Evolutionary conservation across 2,113 vertebrate species (phyloP).

Genomic region (Gnathonemus longibarbis): DNA sequence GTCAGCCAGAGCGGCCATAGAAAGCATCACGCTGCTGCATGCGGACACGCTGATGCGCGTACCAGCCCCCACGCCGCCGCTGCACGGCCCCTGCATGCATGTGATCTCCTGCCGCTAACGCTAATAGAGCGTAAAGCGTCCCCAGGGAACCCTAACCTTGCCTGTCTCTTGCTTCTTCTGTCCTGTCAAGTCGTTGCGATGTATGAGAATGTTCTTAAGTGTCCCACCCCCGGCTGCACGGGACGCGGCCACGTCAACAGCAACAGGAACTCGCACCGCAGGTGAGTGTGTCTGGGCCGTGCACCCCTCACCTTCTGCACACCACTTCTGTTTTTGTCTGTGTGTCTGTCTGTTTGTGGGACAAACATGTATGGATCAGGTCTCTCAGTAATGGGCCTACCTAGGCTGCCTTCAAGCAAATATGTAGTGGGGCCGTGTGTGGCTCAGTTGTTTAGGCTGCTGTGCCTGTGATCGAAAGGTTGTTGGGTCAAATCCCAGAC

Average conservation of each 20-base stretch:
- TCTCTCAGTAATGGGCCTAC: background rate
- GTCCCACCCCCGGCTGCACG: conserved; percentile 98
- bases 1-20: background rate
- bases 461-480: background rate
- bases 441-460: background rate
- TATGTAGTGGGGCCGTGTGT: background rate
- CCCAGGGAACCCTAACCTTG: conserved; percentile 58
- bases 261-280: conserved; percentile 99
- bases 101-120: background rate
- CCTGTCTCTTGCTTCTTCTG: conserved; percentile 59
- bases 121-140: conserved; percentile 20
- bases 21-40: background rate
- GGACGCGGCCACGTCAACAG: conserved; percentile 99
- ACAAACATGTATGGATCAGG: background rate
- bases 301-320: background rate
- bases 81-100: background rate
- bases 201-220: conserved; percentile 99
- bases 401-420: background rate
- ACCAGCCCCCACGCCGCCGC: background rate
- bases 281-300: conserved; percentile 69
- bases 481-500: background rate
- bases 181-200: conserved; percentile 97
- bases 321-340: background rate
- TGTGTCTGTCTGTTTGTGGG: background rate
- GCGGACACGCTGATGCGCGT: background rate